These are phyloP conservation scores for Thereva nobilitata DNA, from an alignment of 2,888 invertebrate species.

Conservation along the genomic window DNA sequence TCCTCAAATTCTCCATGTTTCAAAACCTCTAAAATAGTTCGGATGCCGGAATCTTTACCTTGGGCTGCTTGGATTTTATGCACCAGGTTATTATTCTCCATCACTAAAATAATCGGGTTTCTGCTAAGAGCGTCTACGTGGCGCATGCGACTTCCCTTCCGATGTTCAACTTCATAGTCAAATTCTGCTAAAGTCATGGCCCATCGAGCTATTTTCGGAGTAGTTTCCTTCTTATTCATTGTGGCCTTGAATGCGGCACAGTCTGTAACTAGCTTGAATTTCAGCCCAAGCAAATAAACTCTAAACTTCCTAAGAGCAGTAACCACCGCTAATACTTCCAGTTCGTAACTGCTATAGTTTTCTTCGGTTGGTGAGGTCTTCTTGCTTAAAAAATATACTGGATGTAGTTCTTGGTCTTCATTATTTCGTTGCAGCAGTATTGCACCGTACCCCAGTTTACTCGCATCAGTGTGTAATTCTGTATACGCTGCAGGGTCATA, in stretches of 20 bases:
- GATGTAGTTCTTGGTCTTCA: too few species aligned
- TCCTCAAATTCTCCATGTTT: too few species aligned
- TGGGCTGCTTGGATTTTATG: background rate
- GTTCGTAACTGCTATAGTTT: too few species aligned
- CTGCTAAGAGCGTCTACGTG: slow-evolving; percentile 42
- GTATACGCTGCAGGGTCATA: too few species aligned
- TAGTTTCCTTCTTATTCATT: too few species aligned
- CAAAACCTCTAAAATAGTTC: too few species aligned
- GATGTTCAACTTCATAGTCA: too few species aligned
- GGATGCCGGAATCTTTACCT: background rate
- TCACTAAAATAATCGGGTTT: slow-evolving; percentile 22
- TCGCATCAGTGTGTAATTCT: background rate
- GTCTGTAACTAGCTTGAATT: slow-evolving; percentile 31
- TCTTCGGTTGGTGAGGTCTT: too few species aligned
- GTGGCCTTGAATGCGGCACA: slow-evolving; percentile 21
- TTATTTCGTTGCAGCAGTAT: background rate
- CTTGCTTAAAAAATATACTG: too few species aligned
- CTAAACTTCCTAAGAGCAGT: slow-evolving; percentile 28
- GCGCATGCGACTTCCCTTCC: background rate
- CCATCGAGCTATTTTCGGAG: too few species aligned
- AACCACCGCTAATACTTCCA: slow-evolving; percentile 36
- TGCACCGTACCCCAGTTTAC: background rate
- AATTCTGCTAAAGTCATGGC: too few species aligned
- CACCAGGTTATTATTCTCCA: background rate
- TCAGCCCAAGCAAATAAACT: slow-evolving; percentile 29